These are phyloP conservation scores for Pelmatolapia mariae DNA, from an alignment of 2,113 vertebrate species.

Conservation along the genomic window DNA sequence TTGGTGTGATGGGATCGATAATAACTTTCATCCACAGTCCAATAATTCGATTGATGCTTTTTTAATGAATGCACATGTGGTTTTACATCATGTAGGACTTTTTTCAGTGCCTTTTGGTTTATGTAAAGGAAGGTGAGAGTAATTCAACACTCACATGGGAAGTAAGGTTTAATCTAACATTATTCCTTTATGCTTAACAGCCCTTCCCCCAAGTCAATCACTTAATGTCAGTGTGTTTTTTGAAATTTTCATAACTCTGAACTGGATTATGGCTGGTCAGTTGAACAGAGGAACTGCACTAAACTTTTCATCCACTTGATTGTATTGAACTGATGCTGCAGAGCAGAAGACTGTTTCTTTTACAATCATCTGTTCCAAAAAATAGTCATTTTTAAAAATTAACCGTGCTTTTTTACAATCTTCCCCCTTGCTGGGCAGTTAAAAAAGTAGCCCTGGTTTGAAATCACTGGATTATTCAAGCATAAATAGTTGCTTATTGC, in stretches of 20 bases:
- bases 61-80: not conserved
- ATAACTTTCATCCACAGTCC: not conserved
- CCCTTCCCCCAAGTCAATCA: slow-evolving; percentile 41
- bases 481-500: not conserved
- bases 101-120: not conserved
- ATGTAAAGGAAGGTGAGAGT: not conserved
- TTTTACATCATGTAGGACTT: not conserved
- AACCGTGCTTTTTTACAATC: not conserved
- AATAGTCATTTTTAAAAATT: not conserved
- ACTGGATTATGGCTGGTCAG: slow-evolving; percentile 7
- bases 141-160: not conserved
- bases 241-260: slow-evolving; percentile 19
- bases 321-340: slow-evolving; percentile 24
- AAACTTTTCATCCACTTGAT: slow-evolving; percentile 7
- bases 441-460: not conserved
- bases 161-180: slow-evolving; percentile 29
- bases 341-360: not conserved
- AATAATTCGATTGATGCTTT: not conserved
- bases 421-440: not conserved
- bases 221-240: slow-evolving; percentile 48
- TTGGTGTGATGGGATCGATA: not conserved
- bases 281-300: not conserved
- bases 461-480: not conserved
- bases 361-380: not conserved
- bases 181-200: slow-evolving; percentile 1